Conservation (phyloP, 1,140 invertebrate species). For the Dendroctonus valens region DNA sequence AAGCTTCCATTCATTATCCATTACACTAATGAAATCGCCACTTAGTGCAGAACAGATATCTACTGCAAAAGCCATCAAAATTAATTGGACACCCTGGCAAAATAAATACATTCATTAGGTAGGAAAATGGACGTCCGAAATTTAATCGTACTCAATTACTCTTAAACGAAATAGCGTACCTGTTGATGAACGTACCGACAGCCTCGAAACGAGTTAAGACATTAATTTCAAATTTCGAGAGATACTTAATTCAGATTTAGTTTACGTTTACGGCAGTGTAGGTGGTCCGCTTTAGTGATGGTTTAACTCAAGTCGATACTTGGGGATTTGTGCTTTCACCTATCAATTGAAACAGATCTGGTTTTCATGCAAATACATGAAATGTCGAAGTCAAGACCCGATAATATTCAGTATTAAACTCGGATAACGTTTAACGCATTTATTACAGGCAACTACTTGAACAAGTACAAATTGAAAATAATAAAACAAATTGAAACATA, state of each 20-base stretch:
- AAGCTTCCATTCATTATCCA: conserved; percentile 5
- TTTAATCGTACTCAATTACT: conserved; percentile 25
- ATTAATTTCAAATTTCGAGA: conserved; percentile 30
- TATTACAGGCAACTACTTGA: too few species aligned
- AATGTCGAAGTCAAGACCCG: too few species aligned
- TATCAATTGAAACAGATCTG: too few species aligned
- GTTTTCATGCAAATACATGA: too few species aligned
- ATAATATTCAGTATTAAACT: too few species aligned
- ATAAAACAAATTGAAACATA: too few species aligned
- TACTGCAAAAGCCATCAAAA: conserved; percentile 25
- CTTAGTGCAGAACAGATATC: conserved; percentile 15
- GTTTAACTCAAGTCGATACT: too few species aligned
- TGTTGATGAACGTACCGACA: conserved; percentile 28
- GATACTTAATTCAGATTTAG: conserved; percentile 29
- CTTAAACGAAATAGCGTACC: conserved; percentile 22
- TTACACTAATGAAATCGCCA: conserved; percentile 24
- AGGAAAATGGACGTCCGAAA: conserved; percentile 27
- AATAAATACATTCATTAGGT: conserved; percentile 29
- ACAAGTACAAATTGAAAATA: too few species aligned
- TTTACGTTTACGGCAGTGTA: conserved; percentile 17
- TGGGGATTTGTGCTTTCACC: too few species aligned
- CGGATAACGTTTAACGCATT: too few species aligned
- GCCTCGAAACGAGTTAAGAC: conserved; percentile 28
- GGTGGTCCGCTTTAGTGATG: conserved; percentile 25
- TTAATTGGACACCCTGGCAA: conserved; percentile 26